These are phyloP conservation scores for Ceratina calcarata DNA, from an alignment of 1,140 invertebrate genomes.

Conservation along the genomic window DNA sequence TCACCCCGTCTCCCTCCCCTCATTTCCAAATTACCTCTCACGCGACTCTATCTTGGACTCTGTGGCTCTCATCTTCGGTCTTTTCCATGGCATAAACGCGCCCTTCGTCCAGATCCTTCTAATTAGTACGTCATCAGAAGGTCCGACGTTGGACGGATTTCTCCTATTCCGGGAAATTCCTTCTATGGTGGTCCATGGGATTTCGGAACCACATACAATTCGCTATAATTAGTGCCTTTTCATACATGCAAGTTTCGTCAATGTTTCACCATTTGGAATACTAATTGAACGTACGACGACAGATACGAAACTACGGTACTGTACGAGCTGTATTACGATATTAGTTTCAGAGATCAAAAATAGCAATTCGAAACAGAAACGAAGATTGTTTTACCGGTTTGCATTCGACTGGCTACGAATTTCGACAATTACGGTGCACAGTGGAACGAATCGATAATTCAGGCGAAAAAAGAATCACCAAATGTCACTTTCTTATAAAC, in stretches of 20 bases:
- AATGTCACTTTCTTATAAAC: too few species aligned
- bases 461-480: background rate
- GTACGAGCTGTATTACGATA: too few species aligned
- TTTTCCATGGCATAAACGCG: background rate
- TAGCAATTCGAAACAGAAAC: too few species aligned
- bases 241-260: background rate
- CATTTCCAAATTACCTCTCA: constrained; percentile 20
- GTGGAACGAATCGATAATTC: constrained; percentile 4
- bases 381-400: too few species aligned
- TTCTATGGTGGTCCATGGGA: too few species aligned
- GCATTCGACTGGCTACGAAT: background rate
- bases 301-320: too few species aligned
- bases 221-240: background rate
- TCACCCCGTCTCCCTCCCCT: background rate
- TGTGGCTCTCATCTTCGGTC: constrained; percentile 27
- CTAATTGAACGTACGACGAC: too few species aligned
- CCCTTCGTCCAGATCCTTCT: background rate
- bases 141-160: background rate
- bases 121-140: constrained; percentile 13
- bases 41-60: constrained; percentile 5
- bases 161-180: background rate
- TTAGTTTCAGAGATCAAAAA: too few species aligned
- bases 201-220: too few species aligned
- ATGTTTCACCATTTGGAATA: too few species aligned
- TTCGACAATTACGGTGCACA: background rate